Evolutionary conservation across 2,797 vertebrate species (phyloP), one percentile per base, ranked within the genome.

Genomic region (Lepidocolaptes lacrymiger): DNA sequence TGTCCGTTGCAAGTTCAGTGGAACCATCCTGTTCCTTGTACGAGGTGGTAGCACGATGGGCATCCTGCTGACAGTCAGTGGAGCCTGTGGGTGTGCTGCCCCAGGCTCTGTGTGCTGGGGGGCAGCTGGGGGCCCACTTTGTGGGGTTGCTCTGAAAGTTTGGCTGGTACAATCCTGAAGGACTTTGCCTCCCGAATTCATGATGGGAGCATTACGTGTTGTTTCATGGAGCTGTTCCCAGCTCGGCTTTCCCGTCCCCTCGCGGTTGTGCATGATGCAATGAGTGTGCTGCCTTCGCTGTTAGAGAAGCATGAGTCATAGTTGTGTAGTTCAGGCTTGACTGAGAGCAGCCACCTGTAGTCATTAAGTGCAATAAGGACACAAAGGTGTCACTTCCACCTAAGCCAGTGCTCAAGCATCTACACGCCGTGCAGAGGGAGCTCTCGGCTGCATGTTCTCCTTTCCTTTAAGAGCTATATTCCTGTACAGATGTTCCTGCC

Each of bases 401-500:
- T 78, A 62, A 72, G 43, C 43, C 61, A 61, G 84, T 20, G 77
- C 95, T 89, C 21, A 46, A 51, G 89, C 77, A 85, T 82, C 15
- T 56, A 20, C 27, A 1, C 55, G 32, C 46, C 2, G 6, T 2
- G 14, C 1, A 15, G 62, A 78, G 36, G 88, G 76, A 95, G 94
- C 89, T 89, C 83, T 85, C 0, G 7, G 96, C 91, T 91, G 97
- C 97, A 97, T 97, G 93, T 36, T 73, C 48, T 56, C 63, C 52
- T 88, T 46, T 32, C 93, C 88, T 93, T 66, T 41, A 59, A 32
- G 52, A 91, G 81, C 68, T 90, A 44, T 67, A 32, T 82, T 23
- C 76, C 62, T 95, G 67, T 93, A 71, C 74, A 85, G 95, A 84
- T 93, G 75, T 76, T 97, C 88, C 93, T 82, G 71, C 85, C 89